Percentiles rank a stretch among this genome's conserved stretches.
Evolutionary conservation across 2,888 invertebrate species (phyloP).

Genomic region (Myathropa florea): DNA sequence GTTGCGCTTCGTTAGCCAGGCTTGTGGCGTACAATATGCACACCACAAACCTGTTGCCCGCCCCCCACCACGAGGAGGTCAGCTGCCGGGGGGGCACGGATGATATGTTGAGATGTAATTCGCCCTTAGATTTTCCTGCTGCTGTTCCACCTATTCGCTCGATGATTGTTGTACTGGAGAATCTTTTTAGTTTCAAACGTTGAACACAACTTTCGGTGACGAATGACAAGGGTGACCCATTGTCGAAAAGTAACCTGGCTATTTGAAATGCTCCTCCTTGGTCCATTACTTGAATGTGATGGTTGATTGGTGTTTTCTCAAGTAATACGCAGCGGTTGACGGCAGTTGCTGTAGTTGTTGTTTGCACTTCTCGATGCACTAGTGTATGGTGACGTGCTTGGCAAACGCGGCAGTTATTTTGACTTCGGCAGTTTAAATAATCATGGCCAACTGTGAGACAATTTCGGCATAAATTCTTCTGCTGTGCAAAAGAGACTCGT

Average conservation of each 20-base stretch:
- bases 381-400: background rate
- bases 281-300: background rate
- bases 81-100: too few species aligned
- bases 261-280: background rate
- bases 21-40: too few species aligned
- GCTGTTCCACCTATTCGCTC: background rate
- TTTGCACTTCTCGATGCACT: background rate
- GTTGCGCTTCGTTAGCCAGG: background rate
- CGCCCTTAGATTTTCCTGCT: background rate
- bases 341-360: background rate
- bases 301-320: too few species aligned
- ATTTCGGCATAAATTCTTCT: too few species aligned
- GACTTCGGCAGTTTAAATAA: background rate
- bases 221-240: conserved; percentile 51
- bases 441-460: too few species aligned
- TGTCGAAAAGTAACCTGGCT: conserved; percentile 34
- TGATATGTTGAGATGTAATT: background rate
- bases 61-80: too few species aligned
- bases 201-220: conserved; percentile 45
- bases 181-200: conserved; percentile 38
- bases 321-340: background rate
- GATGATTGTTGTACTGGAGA: background rate
- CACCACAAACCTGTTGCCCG: too few species aligned
- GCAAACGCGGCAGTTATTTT: background rate
- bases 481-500: too few species aligned